Percentiles rank a stretch among this genome's conserved stretches.
These are phyloP conservation scores for Augochlora pura DNA, from an alignment of 1,140 invertebrate genomes.

Conservation along the genomic window DNA sequence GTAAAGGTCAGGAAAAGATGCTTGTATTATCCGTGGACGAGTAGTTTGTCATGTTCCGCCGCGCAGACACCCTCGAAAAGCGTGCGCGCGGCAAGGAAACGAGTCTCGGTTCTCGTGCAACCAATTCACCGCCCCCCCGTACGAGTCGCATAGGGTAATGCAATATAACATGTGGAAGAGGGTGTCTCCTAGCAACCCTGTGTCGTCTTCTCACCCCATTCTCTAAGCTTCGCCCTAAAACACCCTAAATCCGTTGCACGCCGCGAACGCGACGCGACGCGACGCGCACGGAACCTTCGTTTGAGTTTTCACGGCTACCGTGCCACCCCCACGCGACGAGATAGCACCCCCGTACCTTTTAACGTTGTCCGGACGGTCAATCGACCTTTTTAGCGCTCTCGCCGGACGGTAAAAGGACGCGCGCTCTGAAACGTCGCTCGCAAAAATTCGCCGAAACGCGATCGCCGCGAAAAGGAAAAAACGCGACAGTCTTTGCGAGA, in stretches of 20 bases:
- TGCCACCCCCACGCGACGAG: too few species aligned
- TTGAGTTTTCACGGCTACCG: constrained; percentile 44
- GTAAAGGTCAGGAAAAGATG: constrained; percentile 49
- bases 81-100: constrained; percentile 63
- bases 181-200: constrained; percentile 77
- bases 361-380: too few species aligned
- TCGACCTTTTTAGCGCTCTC: too few species aligned
- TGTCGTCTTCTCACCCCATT: constrained; percentile 69
- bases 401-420: too few species aligned
- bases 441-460: too few species aligned
- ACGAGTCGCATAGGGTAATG: constrained; percentile 72
- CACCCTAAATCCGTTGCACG: constrained; percentile 65
- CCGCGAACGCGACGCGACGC: constrained; percentile 33
- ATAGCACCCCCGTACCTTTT: too few species aligned
- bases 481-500: too few species aligned
- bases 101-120: constrained; percentile 67
- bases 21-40: constrained; percentile 15
- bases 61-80: constrained; percentile 60
- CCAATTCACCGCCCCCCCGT: constrained; percentile 64
- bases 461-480: too few species aligned
- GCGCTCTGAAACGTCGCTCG: too few species aligned
- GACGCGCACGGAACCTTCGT: constrained; percentile 24
- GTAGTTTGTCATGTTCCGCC: constrained; percentile 60
- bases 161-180: constrained; percentile 76
- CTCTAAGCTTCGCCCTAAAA: constrained; percentile 68